Evolutionary conservation across 2,888 invertebrate species (phyloP).

Genomic region (Eledone cirrhosa): DNA sequence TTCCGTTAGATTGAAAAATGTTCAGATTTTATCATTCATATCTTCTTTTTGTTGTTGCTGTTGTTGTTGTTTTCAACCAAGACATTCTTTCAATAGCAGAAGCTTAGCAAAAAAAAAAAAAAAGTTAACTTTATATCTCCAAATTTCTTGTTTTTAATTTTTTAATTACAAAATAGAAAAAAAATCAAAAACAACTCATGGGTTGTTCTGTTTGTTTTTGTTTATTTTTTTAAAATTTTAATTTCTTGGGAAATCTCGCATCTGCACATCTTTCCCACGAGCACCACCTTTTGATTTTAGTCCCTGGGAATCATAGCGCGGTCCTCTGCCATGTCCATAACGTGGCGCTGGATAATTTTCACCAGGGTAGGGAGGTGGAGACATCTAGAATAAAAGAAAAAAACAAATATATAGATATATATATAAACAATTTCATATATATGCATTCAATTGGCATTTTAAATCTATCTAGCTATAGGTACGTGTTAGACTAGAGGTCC

Average conservation of each 20-base stretch:
- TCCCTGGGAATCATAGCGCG: conserved; percentile 13
- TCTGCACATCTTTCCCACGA: conserved; percentile 9
- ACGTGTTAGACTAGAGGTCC: not conserved
- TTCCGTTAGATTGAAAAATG: too few relatives aligned
- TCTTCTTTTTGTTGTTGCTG: too few relatives aligned
- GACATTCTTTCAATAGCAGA: too few relatives aligned
- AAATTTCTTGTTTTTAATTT: not conserved
- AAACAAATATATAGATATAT: not conserved
- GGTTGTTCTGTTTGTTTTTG: not conserved
- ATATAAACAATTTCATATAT: not conserved
- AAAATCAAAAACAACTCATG: not conserved
- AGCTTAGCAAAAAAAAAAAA: not conserved
- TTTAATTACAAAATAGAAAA: conserved; percentile 13
- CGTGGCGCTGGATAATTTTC: not conserved
- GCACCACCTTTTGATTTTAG: conserved; percentile 3
- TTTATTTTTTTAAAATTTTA: not conserved
- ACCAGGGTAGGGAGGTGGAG: conserved; percentile 27
- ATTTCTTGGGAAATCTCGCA: not conserved
- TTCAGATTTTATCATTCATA: too few relatives aligned
- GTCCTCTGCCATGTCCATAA: conserved; percentile 24
- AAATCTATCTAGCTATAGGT: not conserved
- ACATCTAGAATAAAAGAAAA: not conserved
- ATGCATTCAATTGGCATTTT: not conserved
- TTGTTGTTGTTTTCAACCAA: too few relatives aligned
- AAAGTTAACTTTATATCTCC: not conserved